Percentiles rank a stretch among this genome's conserved stretches.
These are phyloP conservation scores for Mycalesis mineus DNA, from an alignment of 2,888 invertebrate genomes.

Conservation along the genomic window DNA sequence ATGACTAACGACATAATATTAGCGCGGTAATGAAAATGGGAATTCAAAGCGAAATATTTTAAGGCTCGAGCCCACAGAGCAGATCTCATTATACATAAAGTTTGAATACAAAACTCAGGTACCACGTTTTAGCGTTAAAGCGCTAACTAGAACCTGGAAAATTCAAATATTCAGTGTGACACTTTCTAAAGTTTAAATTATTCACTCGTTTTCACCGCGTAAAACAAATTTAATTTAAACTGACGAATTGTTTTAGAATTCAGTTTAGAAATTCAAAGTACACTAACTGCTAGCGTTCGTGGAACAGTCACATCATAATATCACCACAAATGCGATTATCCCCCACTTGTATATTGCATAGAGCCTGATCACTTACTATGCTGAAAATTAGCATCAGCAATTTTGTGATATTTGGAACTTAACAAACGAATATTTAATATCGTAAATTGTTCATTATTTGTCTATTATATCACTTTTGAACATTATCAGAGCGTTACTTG, in stretches of 20 bases:
- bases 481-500: no score
- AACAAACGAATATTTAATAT: no score
- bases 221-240: slow-evolving; percentile 14
- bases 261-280: background rate
- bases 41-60: slow-evolving; percentile 5
- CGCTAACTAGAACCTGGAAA: slow-evolving; percentile 11
- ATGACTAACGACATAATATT: no score
- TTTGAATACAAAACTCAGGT: slow-evolving; percentile 3
- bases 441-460: no score
- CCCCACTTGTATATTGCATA: background rate
- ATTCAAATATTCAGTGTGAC: slow-evolving; percentile 13
- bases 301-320: background rate
- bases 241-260: slow-evolving; percentile 7
- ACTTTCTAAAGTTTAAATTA: slow-evolving; percentile 14
- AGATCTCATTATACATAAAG: slow-evolving; percentile 1
- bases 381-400: no score
- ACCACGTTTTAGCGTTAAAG: slow-evolving; percentile 6
- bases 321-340: background rate
- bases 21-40: background rate
- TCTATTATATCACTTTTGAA: no score
- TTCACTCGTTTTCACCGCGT: slow-evolving; percentile 12
- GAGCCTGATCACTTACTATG: background rate
- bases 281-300: background rate
- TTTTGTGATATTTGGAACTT: no score
- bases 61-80: background rate